A percentile compares a stretch with the other conserved stretches of the same genome.
phyloP scores from a whole-genome alignment of 2,888 invertebrate species.

The Smittia aterrima region DNA sequence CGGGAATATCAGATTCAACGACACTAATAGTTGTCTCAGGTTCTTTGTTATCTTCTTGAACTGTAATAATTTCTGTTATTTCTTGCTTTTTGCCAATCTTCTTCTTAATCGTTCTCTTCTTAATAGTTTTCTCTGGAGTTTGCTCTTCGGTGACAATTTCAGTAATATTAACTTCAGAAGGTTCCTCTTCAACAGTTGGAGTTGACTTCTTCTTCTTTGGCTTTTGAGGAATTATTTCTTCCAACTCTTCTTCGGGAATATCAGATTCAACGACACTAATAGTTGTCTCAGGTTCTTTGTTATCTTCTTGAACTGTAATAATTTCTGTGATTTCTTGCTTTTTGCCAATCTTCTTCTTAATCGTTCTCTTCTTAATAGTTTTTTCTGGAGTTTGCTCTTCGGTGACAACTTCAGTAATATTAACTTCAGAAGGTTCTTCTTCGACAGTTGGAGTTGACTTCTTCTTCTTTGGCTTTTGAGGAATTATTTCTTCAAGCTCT shows the following conservation, averaged over 20 bases:
- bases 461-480: not conserved
- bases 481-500: not conserved
- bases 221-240: slow-evolving; percentile 36
- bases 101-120: slow-evolving; percentile 46
- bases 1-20: slow-evolving; percentile 44
- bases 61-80: slow-evolving; percentile 47
- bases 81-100: slow-evolving; percentile 48
- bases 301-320: slow-evolving; percentile 48
- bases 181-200: slow-evolving; percentile 43
- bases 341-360: slow-evolving; percentile 52
- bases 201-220: slow-evolving; percentile 40
- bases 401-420: slow-evolving; percentile 45
- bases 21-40: slow-evolving; percentile 49
- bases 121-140: slow-evolving; percentile 45
- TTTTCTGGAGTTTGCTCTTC: slow-evolving; percentile 48
- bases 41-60: slow-evolving; percentile 48
- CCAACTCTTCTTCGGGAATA: slow-evolving; percentile 44
- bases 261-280: slow-evolving; percentile 44
- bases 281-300: slow-evolving; percentile 46
- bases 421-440: slow-evolving; percentile 50
- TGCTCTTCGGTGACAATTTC: slow-evolving; percentile 29
- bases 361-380: slow-evolving; percentile 47
- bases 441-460: slow-evolving; percentile 42
- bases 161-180: slow-evolving; percentile 40
- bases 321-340: slow-evolving; percentile 54